A percentile compares a stretch with the other conserved stretches of the same genome.
These are phyloP conservation scores for Papilio gigon DNA, from an alignment of 2,888 invertebrate genomes.

Conservation along the genomic window DNA sequence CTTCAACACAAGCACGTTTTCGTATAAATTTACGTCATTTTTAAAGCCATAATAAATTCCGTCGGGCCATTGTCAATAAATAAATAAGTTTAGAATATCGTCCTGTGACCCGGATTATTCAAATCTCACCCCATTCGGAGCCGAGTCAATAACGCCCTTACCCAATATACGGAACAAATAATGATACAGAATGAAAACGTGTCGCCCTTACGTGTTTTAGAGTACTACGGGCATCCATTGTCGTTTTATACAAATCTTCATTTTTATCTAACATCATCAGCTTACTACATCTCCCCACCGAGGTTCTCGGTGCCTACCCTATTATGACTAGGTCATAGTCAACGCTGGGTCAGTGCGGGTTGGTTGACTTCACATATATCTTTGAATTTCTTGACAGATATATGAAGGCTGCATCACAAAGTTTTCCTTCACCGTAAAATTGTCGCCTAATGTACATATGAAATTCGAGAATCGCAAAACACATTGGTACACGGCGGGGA, in stretches of 20 bases:
- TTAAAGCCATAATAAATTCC: constrained; percentile 22
- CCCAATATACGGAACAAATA: constrained; percentile 15
- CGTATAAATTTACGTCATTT: constrained; percentile 1
- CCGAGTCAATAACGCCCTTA: constrained; percentile 22
- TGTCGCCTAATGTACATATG: no score
- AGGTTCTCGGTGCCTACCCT: no score
- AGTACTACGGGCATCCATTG: not conserved
- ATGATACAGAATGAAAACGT: constrained; percentile 4
- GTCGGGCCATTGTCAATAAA: constrained; percentile 22
- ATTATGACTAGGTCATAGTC: no score
- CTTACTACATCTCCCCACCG: no score
- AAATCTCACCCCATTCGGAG: constrained; percentile 15
- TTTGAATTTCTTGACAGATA: no score
- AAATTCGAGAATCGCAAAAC: no score
- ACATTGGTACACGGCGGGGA: no score
- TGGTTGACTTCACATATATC: no score
- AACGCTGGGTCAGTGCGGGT: no score
- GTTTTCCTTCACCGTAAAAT: no score
- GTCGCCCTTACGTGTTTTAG: not conserved
- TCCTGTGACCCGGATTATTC: constrained; percentile 21
- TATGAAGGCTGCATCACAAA: no score
- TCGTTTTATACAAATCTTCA: not conserved
- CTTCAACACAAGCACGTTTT: constrained; percentile 1
- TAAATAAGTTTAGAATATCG: constrained; percentile 22
- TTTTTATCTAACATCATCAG: not conserved